These are phyloP conservation scores for Lytechinus pictus DNA, from an alignment of 35 echinoderm and acorn worm genomes.

Conservation along the genomic window DNA sequence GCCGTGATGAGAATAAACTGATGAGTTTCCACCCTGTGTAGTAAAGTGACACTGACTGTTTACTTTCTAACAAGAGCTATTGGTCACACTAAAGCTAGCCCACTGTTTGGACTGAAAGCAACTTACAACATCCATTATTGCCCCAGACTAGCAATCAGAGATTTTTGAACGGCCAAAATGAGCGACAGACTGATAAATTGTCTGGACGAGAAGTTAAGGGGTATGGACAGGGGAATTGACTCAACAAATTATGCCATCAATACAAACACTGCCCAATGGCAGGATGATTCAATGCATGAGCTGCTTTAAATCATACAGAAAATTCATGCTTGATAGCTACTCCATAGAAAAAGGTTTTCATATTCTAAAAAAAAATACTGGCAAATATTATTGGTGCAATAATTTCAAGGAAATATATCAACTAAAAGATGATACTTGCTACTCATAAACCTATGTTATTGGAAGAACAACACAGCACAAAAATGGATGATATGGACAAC, in stretches of 20 bases:
- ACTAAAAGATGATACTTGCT: too few relatives aligned
- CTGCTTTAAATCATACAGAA: neutral
- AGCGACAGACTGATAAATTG: conserved; percentile 17
- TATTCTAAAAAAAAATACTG: too few relatives aligned
- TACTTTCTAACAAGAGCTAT: neutral
- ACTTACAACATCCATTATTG: neutral
- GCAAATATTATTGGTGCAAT: too few relatives aligned
- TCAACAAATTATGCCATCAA: conserved; percentile 17
- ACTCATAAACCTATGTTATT: too few relatives aligned
- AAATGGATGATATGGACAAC: too few relatives aligned
- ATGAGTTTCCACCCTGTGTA: neutral
- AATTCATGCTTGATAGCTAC: neutral
- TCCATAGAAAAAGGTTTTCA: too few relatives aligned
- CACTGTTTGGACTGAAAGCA: conserved; percentile 39
- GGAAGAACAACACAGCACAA: too few relatives aligned
- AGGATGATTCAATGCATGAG: neutral
- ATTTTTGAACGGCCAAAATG: neutral
- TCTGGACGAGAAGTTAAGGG: neutral
- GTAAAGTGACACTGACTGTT: neutral
- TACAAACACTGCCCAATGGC: conserved; percentile 14
- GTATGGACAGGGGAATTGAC: conserved; percentile 5
- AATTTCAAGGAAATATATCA: too few relatives aligned
- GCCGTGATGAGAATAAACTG: neutral
- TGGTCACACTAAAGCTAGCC: neutral
- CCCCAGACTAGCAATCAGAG: neutral